Conservation (phyloP, 2,888 invertebrate species). For the Eudemis profundana region DNA sequence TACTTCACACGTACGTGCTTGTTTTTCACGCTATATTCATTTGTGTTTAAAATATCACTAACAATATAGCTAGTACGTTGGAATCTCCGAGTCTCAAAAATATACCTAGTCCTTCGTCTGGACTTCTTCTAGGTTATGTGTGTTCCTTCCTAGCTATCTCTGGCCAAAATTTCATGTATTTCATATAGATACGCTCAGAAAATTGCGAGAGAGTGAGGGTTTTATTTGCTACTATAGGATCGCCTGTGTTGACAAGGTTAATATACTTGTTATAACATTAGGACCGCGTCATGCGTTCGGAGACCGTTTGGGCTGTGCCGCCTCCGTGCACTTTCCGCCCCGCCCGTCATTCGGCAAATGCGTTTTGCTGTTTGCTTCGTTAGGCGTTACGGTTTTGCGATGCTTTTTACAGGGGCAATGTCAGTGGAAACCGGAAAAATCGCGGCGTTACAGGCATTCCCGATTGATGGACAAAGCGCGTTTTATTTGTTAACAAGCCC, state of each 20-base stretch:
- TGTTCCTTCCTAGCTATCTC: no score
- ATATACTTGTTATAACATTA: background rate
- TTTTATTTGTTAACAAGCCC: slow-evolving; percentile 16
- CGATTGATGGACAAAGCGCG: slow-evolving; percentile 18
- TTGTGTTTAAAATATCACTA: no score
- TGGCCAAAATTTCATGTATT: no score
- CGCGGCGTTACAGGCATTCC: slow-evolving; percentile 4
- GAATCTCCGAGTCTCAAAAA: no score
- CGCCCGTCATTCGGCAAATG: slow-evolving; percentile 59
- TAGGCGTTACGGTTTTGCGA: slow-evolving; percentile 56
- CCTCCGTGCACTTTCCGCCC: slow-evolving; percentile 1
- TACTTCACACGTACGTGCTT: no score
- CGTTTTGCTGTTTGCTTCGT: slow-evolving; percentile 73
- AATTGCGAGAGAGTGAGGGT: no score
- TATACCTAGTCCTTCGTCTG: no score
- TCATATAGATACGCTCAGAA: no score
- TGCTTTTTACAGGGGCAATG: slow-evolving; percentile 29
- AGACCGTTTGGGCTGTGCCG: background rate
- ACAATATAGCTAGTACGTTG: no score
- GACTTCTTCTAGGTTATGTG: no score
- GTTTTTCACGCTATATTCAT: no score
- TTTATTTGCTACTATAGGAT: no score
- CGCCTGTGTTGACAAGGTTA: background rate
- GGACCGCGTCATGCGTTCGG: background rate
- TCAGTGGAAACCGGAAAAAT: slow-evolving; percentile 27